These are phyloP conservation scores for Epizoanthus illoricatus DNA, from an alignment of 92 coral and sea anemone species.

Conservation along the genomic window DNA sequence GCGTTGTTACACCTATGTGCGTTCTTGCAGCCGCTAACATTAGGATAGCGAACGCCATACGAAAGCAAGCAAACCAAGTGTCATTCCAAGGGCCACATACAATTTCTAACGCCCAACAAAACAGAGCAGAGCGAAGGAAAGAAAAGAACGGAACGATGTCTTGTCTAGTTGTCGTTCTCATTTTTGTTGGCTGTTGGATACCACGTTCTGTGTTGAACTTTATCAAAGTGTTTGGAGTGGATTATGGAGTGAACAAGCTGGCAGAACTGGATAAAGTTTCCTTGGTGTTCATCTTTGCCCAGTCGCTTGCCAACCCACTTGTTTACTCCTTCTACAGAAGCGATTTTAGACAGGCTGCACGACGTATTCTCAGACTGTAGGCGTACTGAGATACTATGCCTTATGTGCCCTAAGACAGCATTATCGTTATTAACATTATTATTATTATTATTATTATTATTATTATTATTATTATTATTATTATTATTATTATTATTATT, in stretches of 20 bases:
- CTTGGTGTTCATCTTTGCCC: slow-evolving; percentile 58
- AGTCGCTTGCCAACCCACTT: slow-evolving; percentile 67
- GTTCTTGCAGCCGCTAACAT: slow-evolving; percentile 44
- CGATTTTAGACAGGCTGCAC: slow-evolving; percentile 72
- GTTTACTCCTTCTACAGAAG: slow-evolving; percentile 68
- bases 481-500: too few species aligned
- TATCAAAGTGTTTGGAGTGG: slow-evolving; percentile 19
- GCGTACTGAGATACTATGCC: too few species aligned
- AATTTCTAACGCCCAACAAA: slow-evolving; percentile 10
- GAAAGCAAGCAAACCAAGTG: slow-evolving; percentile 34
- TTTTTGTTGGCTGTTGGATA: slow-evolving; percentile 65
- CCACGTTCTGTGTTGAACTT: slow-evolving; percentile 63
- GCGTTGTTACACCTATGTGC: slow-evolving; percentile 59
- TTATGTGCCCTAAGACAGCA: too few species aligned
- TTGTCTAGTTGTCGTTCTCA: slow-evolving; percentile 54
- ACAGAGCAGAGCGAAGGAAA: slow-evolving; percentile 9
- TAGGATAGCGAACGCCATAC: slow-evolving; percentile 59
- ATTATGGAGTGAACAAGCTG: background rate
- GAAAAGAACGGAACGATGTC: slow-evolving; percentile 60
- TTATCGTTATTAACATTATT: too few species aligned
- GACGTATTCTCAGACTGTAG: slow-evolving; percentile 16
- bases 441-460: too few species aligned
- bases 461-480: too few species aligned
- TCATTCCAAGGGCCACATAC: background rate
- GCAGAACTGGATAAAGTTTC: slow-evolving; percentile 59